Conservation (phyloP, 2,797 vertebrate species). For the Pogonophryne albipinna region DNA sequence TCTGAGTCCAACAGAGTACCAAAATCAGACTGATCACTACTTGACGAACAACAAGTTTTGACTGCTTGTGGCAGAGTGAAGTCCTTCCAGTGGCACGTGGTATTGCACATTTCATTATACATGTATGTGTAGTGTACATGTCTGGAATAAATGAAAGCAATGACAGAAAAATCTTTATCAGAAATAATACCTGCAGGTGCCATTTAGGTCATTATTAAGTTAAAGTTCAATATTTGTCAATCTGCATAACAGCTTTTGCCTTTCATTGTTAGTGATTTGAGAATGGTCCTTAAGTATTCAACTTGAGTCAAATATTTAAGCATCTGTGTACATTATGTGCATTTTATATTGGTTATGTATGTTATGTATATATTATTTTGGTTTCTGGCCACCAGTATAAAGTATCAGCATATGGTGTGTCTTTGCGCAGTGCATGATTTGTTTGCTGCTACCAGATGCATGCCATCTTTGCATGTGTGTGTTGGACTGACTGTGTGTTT, state of each 20-base stretch:
- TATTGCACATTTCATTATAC: background rate
- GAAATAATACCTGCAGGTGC: background rate
- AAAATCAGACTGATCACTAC: background rate
- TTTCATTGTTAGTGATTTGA: background rate
- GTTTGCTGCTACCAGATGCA: conserved; percentile 1
- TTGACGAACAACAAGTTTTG: background rate
- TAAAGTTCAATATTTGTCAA: background rate
- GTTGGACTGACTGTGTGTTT: conserved; percentile 22
- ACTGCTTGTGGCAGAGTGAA: background rate
- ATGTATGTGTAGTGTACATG: background rate
- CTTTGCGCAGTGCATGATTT: conserved; percentile 10
- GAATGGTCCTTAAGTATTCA: background rate
- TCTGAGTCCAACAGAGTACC: background rate
- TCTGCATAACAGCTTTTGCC: background rate
- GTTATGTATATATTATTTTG: background rate
- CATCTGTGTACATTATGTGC: background rate
- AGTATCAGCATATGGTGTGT: background rate
- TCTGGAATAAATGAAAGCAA: background rate
- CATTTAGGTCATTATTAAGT: background rate
- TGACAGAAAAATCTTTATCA: background rate
- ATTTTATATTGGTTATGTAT: background rate
- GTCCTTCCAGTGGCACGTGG: background rate
- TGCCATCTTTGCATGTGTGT: conserved; percentile 22
- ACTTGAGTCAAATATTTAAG: background rate
- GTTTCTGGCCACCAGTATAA: background rate